Base-by-base conservation (phyloP, 2,888 invertebrate genomes). In the Caenorhabditis auriculariae region DNA sequence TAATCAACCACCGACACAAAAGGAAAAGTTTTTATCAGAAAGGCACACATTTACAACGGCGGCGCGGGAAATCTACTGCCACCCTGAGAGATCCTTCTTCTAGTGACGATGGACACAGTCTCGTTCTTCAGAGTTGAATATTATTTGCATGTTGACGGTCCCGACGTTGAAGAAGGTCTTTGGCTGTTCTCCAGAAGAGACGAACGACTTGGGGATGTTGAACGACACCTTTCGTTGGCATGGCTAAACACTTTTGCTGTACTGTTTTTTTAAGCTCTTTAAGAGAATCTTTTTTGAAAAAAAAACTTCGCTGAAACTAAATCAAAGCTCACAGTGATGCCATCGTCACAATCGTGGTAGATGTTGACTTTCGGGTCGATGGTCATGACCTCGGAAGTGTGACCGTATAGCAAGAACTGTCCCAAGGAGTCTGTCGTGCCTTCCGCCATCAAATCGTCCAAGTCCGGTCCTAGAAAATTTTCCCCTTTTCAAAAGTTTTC, bases 381-480 rank as follows among this genome's bases (percentile, higher is more conserved):
- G 1, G 73, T 73, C 65, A 68, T 67, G n/a, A 73, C 54, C 56
- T 73, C 73, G 2, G 69, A 65, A 44, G 73, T 69, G 52, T 61
- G 66, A 48, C 73, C 73, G 39, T 47, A 35, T 15, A 75, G 63
- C 6, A 69, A 60, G 54, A 75, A 75, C 28, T 72, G 71, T 5
- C 75, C 75, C 2, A 70, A 56, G 37, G 69, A 69, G 51, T 75
- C 72, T 3, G 74, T 74, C 19, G 71, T 66, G 38, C 72, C 74
- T 39, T 75, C 74, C 28, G 74, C 74, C 23, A 75, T 46, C 3
- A 75, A 57, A 41, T 75, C 75, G 42, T 75, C 75, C 29, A 74
- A 66, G 62, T 74, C 74, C 15, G 76, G 75, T 61, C 76, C 70
- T 69, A n/a, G n/a, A n/a, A n/a, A n/a, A n/a, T n/a, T n/a, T n/a